These are phyloP conservation scores for Bufotes viridis DNA, from an alignment of 2,797 vertebrate genomes.

Conservation along the genomic window DNA sequence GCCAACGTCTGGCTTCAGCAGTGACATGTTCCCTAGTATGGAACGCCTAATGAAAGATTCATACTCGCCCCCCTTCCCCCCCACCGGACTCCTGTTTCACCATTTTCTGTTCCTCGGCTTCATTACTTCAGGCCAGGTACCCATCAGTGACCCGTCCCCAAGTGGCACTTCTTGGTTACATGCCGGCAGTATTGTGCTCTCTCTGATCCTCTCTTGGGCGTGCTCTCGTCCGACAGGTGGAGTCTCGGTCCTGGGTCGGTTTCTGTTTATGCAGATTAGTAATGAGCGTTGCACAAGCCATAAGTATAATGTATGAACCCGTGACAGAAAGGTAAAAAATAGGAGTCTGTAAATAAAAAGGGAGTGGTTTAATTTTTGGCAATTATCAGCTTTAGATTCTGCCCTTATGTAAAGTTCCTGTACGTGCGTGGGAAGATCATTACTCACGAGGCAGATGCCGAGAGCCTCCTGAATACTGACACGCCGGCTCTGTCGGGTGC, in stretches of 20 bases:
- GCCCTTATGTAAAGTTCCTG: slow-evolving; percentile 20
- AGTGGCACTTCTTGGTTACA: too few species aligned
- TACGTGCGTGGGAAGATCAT: slow-evolving; percentile 12
- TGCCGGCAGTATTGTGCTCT: neutral
- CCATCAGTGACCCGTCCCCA: too few species aligned
- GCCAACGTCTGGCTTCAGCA: too few species aligned
- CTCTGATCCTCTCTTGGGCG: neutral
- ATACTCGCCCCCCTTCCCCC: too few species aligned
- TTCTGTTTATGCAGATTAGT: slow-evolving; percentile 40
- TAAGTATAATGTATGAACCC: neutral
- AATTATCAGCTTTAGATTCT: slow-evolving; percentile 43
- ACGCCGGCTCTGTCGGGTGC: neutral
- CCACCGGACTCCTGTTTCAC: too few species aligned
- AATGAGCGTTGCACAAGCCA: slow-evolving; percentile 8
- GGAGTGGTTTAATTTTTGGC: slow-evolving; percentile 9
- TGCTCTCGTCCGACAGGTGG: neutral
- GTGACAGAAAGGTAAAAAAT: neutral
- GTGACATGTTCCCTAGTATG: too few species aligned
- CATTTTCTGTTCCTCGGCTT: too few species aligned
- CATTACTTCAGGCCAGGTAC: too few species aligned
- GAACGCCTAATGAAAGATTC: too few species aligned
- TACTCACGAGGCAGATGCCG: neutral
- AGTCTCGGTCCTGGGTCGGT: neutral
- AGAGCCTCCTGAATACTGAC: neutral
- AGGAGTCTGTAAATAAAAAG: slow-evolving; percentile 18